A percentile compares a stretch with the other conserved stretches of the same genome.
Evolutionary conservation across 2,888 invertebrate species (phyloP).

Genomic region (Coleophora flavipennella): DNA sequence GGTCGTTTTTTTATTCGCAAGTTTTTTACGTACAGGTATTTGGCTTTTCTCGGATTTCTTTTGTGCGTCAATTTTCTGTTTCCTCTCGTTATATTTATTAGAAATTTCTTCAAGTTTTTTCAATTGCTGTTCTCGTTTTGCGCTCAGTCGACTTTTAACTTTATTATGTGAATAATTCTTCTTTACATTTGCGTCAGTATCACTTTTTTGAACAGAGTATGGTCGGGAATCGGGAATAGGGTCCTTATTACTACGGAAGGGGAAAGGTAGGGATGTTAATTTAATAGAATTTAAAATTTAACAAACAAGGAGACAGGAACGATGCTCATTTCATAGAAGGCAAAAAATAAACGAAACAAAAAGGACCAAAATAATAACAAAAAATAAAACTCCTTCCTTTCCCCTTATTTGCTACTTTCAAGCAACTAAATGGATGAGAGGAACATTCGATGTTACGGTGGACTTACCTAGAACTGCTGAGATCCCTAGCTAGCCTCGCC

Average conservation of each 20-base stretch:
- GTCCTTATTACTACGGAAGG: slow-evolving; percentile 38
- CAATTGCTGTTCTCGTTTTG: slow-evolving; percentile 47
- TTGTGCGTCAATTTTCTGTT: slow-evolving; percentile 23
- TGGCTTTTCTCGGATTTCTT: slow-evolving; percentile 33
- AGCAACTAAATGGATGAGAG: too few relatives aligned
- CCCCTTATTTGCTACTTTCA: slow-evolving; percentile 59
- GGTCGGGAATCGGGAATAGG: slow-evolving; percentile 31
- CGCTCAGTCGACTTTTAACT: slow-evolving; percentile 30
- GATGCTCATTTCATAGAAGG: slow-evolving; percentile 13
- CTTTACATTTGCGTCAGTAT: slow-evolving; percentile 37
- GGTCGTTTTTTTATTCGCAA: slow-evolving; percentile 14
- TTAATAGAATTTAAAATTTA: slow-evolving; percentile 16
- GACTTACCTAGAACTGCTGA: slow-evolving; percentile 54
- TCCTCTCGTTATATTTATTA: slow-evolving; percentile 44
- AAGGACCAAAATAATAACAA: slow-evolving; percentile 5
- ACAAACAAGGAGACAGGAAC: slow-evolving; percentile 71
- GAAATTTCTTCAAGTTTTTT: slow-evolving; percentile 56
- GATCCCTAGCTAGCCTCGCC: slow-evolving; percentile 57
- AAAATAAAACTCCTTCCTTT: slow-evolving; percentile 48
- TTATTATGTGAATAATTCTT: slow-evolving; percentile 29
- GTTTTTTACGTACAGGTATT: slow-evolving; percentile 42
- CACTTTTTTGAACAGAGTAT: slow-evolving; percentile 37
- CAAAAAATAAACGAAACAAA: slow-evolving; percentile 16
- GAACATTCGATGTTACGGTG: too few relatives aligned
- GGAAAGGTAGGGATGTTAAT: slow-evolving; percentile 58